Evolutionary conservation across 2,888 invertebrate genomes (phyloP).

Genomic region (Tanypteryx hageni): DNA sequence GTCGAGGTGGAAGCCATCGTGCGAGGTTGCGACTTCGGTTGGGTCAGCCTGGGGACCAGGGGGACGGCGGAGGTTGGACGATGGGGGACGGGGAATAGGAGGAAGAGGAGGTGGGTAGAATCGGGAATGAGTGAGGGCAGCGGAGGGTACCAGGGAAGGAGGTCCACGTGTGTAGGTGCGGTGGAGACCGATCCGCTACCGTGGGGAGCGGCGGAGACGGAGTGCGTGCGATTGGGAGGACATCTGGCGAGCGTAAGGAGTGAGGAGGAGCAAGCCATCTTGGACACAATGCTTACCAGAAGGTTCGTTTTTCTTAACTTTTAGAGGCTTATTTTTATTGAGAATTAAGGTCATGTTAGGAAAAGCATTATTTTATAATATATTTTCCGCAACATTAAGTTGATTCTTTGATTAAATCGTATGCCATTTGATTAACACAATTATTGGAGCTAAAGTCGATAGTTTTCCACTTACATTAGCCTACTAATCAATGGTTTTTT

Average conservation of each 20-base stretch:
- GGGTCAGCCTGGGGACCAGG: slow-evolving; percentile 76
- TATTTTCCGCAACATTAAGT: too few species aligned
- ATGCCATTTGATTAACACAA: too few species aligned
- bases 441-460: too few species aligned
- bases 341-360: too few species aligned
- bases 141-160: slow-evolving; percentile 72
- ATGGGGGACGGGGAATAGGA: slow-evolving; percentile 7
- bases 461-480: too few species aligned
- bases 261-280: slow-evolving; percentile 80
- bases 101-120: slow-evolving; percentile 23
- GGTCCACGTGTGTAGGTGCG: slow-evolving; percentile 82
- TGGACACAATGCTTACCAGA: slow-evolving; percentile 81
- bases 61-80: neutral
- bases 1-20: slow-evolving; percentile 80
- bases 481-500: too few species aligned
- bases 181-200: slow-evolving; percentile 78
- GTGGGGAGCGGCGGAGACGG: slow-evolving; percentile 83
- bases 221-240: slow-evolving; percentile 81
- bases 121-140: neutral
- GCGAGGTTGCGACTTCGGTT: slow-evolving; percentile 83
- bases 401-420: too few species aligned
- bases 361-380: too few species aligned
- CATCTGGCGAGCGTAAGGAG: slow-evolving; percentile 83
- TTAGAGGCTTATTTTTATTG: too few species aligned
- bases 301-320: slow-evolving; percentile 75